Base-by-base conservation (phyloP, 2,888 invertebrate genomes). In the Drosophila neotestacea region DNA sequence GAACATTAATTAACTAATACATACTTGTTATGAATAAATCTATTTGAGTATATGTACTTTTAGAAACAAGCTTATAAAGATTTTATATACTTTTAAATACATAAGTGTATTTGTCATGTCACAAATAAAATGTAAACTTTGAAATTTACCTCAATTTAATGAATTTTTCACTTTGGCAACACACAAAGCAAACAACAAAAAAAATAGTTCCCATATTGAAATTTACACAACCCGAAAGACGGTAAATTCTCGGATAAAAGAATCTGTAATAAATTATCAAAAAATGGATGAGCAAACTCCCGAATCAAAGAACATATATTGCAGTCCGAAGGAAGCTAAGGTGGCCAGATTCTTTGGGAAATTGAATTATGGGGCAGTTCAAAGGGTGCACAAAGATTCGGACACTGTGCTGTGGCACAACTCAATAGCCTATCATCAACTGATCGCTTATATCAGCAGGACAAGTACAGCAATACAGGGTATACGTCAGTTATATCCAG, bases 391-490 rank as follows among this genome's bases (percentile, higher is more conserved):
- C 22, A 54, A 30, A 16, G 56, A 28, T 6, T 4, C 52, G 9
- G 81, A 85, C 38, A 47, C 62, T 4, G 48, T 32, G 0, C 2
- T 7, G 4, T 83, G 78, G 81, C 67, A 60, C 5, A 96, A 84
- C 95, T 97, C 97, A 0, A 95, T 96, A 90, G 97, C 97, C 3
- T 97, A 96, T 91, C 95, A 95, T 93, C 95, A 95, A 92, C 95
- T 97, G 84, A 93, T 97, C 52, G 97, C 97, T 0, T 98, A 98
- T 91, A 95, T 98, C 78, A 94, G 96, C 75, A 95, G 96, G 0
- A 94, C 98, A 77, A 98, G 98, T 93, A 95, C 96, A 82, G 95
- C 97, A 5, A 95, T 98, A 4, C 96, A 96, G 92, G 96, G 96
- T 11, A 96, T 96, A 91, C 94, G 96, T 59, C 92, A 96, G 13